A percentile compares a stretch with the other conserved stretches of the same genome.
These are phyloP conservation scores for Apis dorsata DNA, from an alignment of 1,140 invertebrate species.

Conservation along the genomic window DNA sequence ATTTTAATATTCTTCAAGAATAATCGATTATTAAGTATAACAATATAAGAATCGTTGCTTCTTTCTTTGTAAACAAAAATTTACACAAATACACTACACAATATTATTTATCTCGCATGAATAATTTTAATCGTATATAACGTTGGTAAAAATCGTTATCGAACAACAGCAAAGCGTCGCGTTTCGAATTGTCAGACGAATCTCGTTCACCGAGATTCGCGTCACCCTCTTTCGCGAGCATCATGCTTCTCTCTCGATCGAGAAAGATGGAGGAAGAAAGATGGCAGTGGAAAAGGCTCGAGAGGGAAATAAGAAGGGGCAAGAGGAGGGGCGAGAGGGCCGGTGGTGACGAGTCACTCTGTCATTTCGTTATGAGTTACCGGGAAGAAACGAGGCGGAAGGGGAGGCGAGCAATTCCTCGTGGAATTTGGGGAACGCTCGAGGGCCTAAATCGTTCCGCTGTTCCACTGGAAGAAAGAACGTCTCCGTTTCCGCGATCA, in stretches of 20 bases:
- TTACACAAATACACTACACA: no score
- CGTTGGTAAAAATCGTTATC: no score
- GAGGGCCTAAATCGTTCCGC: constrained; percentile 43
- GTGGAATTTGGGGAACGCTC: constrained; percentile 49
- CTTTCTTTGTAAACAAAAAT: no score
- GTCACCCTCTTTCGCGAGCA: background rate
- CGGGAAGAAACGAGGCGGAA: constrained; percentile 51
- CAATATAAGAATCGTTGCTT: no score
- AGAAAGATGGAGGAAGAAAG: background rate
- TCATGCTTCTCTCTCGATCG: background rate
- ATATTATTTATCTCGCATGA: no score
- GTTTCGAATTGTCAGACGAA: no score
- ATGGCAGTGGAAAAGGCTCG: background rate
- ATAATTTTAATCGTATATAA: no score
- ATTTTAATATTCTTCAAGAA: no score
- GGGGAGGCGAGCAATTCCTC: constrained; percentile 44
- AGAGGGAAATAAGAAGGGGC: constrained; percentile 5
- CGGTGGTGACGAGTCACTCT: constrained; percentile 41
- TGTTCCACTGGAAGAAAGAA: constrained; percentile 37
- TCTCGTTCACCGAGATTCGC: background rate
- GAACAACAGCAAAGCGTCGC: no score
- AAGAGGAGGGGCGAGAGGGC: no score
- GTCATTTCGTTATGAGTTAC: constrained; percentile 53
- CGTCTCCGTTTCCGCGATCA: constrained; percentile 43
- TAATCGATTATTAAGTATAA: no score